Conservation (phyloP, 2,113 vertebrate species). For the Phainopepla nitens region DNA sequence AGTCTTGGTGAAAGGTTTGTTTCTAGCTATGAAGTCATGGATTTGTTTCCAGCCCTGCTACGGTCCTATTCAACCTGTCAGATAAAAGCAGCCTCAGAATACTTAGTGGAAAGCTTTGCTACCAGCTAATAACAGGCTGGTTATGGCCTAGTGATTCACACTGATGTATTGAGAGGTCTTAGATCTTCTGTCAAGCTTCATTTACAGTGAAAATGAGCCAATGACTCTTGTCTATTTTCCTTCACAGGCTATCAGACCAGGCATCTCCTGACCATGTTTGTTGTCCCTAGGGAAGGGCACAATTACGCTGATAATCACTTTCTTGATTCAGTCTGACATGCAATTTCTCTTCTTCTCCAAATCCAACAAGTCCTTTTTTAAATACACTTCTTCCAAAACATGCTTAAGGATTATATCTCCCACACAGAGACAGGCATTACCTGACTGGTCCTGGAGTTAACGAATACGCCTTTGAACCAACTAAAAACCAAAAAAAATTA, state of each 20-base stretch:
- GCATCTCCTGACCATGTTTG: conserved; percentile 21
- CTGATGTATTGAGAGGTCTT: conserved; percentile 40
- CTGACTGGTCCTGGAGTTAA: background rate
- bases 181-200: conserved; percentile 61
- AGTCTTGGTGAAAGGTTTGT: background rate
- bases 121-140: conserved; percentile 17
- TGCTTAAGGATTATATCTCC: background rate
- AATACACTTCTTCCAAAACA: background rate
- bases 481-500: background rate
- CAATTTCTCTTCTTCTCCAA: conserved; percentile 33
- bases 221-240: conserved; percentile 51
- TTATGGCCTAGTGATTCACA: conserved; percentile 30
- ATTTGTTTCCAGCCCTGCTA: background rate
- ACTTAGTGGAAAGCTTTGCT: background rate
- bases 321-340: conserved; percentile 41
- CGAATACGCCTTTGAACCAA: background rate
- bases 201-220: conserved; percentile 63
- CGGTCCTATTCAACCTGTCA: background rate
- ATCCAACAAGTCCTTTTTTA: conserved; percentile 1
- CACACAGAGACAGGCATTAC: background rate
- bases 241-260: conserved; percentile 33
- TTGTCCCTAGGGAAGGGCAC: conserved; percentile 27
- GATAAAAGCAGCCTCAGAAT: background rate
- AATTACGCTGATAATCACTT: conserved; percentile 53
- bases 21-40: background rate